Evolutionary conservation across 2,888 invertebrate species (phyloP), one percentile per base, ranked within the genome.

Genomic region (Chloromyia formosa): DNA sequence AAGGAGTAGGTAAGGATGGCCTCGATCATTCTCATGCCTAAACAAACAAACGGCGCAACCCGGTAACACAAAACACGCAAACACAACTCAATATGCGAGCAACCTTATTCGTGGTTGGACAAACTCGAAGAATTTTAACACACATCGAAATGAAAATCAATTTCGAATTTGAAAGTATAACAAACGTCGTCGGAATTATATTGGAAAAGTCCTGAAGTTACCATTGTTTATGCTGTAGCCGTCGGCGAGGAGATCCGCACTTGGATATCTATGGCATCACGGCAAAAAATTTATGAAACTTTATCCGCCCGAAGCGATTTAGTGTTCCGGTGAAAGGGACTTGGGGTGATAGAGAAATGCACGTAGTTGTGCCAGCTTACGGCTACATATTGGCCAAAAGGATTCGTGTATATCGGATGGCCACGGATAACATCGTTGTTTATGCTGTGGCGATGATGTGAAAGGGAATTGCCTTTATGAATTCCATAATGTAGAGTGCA

Each of bases 181-280:
- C 18, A 16, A 40, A 64, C 20, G 23, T n/a, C 3, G 10, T 10
- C 40, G 18, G 45, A 64, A 64, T 45, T 64, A 64, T 42, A 64
- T 64, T 18, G 40, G 20, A 64, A 64, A 64, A 64, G 64, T 64
- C 45, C 40, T 64, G 64, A 64, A 64, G 64, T 45, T 64, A 22
- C 45, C 45, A 64, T 64, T 45, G 64, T 64, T 64, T 64, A 16
- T 42, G n/a, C n/a, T 5, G n/a, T 12, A 12, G 5, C 54, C n/a
- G 12, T 12, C 54, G 5, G 5, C 14, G 54, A 12, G 7, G 12
- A 16, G 54, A 12, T 54, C 14, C n/a, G n/a, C 5, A n/a, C 16
- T 12, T n/a, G 5, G 54, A 16, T 16, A 54, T 54, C 54, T 54
- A 54, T 5, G 16, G 1, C 54, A n/a, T n/a, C n/a, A n/a, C n/a